Conservation (phyloP, 2,888 invertebrate genomes). For the Platycheirus albimanus region DNA sequence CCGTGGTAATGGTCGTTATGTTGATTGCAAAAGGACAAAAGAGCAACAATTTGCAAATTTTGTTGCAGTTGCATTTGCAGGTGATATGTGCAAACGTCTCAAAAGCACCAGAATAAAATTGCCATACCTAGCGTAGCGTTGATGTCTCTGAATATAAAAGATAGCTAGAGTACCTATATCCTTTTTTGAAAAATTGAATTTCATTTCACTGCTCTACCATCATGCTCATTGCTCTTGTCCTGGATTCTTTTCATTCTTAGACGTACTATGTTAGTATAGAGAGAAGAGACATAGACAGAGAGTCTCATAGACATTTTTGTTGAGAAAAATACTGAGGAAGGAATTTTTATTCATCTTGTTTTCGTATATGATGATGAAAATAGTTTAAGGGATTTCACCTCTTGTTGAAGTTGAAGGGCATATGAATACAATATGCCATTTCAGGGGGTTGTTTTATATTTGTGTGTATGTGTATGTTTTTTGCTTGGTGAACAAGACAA, state of each 20-base stretch:
- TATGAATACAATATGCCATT: constrained; percentile 38
- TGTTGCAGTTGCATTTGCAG: constrained; percentile 38
- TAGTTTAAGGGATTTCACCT: constrained; percentile 54
- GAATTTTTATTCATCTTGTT: constrained; percentile 22
- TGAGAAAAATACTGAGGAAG: constrained; percentile 9
- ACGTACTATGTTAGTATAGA: too few species aligned
- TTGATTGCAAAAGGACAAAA: constrained; percentile 57
- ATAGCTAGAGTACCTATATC: constrained; percentile 5
- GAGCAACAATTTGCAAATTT: constrained; percentile 54
- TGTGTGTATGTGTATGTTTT: not conserved
- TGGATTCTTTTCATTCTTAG: constrained; percentile 22
- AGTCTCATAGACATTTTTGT: constrained; percentile 17
- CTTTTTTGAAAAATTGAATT: constrained; percentile 61
- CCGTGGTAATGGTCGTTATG: constrained; percentile 1
- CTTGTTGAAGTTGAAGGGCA: constrained; percentile 40
- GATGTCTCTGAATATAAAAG: too few species aligned
- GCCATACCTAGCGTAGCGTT: not conserved
- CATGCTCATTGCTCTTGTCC: constrained; percentile 29
- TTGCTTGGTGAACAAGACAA: too few species aligned
- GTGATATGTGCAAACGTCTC: constrained; percentile 45
- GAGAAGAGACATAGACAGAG: constrained; percentile 10
- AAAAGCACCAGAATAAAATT: not conserved
- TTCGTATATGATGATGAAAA: constrained; percentile 46
- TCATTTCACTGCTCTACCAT: constrained; percentile 32
- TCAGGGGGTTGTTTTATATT: not conserved